Base-by-base conservation (phyloP, 1,140 invertebrate genomes). In the Zaprionus davidi region DNA sequence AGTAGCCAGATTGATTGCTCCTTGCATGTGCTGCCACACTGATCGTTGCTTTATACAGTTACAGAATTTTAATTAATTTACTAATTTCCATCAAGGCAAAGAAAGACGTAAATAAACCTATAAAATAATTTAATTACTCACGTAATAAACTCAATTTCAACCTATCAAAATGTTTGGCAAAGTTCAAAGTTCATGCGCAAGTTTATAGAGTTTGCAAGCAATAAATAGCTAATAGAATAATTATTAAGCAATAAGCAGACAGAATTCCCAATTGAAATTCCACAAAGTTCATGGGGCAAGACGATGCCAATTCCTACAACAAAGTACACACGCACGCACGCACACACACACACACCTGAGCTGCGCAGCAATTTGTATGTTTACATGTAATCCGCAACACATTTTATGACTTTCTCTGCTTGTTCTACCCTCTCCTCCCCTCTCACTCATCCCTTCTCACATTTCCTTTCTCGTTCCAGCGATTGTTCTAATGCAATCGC, bases 401-500 rank as follows among this genome's bases (percentile, higher is more conserved):
- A 36, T 59, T 59, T 20, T 59, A 59, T 36, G 34, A 11, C 12
- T 46, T 46, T 46, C 41, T 46, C 38, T 5, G 2, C 13, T 2
- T n/a, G 36, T 12, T 15, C 24, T 26, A 0, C n/a, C 3, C 12
- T 1, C 7, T 41, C 5, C 22, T 22, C n/a, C 11, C 11, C 22
- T 5, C 3, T n/a, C 57, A 7, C 20, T 15, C 15, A 4, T 17
- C 41, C 15, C 15, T 46, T 17, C 17, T 13, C 12, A 11, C 12
- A 34, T 20, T 17, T 17, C 22, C 41, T 17, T 17, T n/a, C n/a
- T 17, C 15, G n/a, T 46, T 51, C 2, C 9, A 2, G 46, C 46
- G 20, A 51, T 51, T 51, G 46, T 51, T 51, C 46, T 51, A 51
- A 46, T 62, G 41, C 24, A 62, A 63, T 49, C 60, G 44, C 26